phyloP scores from a whole-genome alignment of 2,113 vertebrate genomes.

The Tylochromis polylepis region DNA sequence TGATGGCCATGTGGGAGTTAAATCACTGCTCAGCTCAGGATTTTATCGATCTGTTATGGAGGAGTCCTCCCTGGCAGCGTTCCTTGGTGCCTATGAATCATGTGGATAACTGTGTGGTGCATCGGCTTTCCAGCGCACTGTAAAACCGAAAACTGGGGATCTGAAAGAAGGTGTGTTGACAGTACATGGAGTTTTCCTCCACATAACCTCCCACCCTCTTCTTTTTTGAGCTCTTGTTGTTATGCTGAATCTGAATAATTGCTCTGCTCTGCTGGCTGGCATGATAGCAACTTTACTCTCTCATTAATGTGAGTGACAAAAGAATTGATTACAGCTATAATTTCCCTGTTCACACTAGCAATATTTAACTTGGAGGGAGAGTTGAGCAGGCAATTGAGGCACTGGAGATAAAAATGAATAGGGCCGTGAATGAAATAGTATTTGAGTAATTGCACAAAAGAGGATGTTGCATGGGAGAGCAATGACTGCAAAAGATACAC shows the following conservation, averaged over 20 bases:
- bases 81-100: constrained; percentile 43
- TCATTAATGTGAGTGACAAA: constrained; percentile 40
- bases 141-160: not conserved
- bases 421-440: not conserved
- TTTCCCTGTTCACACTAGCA: constrained; percentile 8
- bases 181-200: not conserved
- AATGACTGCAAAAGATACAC: not conserved
- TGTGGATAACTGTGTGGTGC: constrained; percentile 29
- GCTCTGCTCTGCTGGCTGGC: not conserved
- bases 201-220: not conserved
- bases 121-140: not conserved
- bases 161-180: not conserved
- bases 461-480: not conserved
- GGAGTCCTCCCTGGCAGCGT: constrained; percentile 31
- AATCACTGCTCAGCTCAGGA: constrained; percentile 18
- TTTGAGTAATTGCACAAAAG: constrained; percentile 20
- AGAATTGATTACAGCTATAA: constrained; percentile 32
- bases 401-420: constrained; percentile 9
- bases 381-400: not conserved
- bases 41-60: constrained; percentile 52
- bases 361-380: constrained; percentile 14
- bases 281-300: constrained; percentile 16
- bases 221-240: not conserved
- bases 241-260: constrained; percentile 19
- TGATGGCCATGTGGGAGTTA: constrained; percentile 35